These are phyloP conservation scores for Chloroceryle aenea DNA, from an alignment of 2,113 vertebrate species.

Conservation along the genomic window DNA sequence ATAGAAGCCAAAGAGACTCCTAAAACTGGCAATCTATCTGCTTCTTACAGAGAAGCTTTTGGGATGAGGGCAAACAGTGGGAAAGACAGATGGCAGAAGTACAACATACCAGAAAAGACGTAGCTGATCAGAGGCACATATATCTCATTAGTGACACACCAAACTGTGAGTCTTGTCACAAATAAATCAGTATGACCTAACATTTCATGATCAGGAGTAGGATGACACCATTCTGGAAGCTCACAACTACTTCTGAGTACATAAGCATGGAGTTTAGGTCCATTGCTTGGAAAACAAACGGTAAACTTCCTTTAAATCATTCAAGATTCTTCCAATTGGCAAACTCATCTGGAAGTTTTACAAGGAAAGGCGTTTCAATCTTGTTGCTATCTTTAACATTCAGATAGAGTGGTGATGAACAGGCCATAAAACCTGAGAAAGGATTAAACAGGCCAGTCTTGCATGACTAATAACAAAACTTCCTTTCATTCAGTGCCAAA, in stretches of 20 bases:
- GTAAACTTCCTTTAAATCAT: neutral
- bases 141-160: neutral
- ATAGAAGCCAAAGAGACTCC: neutral
- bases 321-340: neutral
- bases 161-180: neutral
- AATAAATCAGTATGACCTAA: neutral
- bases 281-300: neutral
- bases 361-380: neutral
- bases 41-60: neutral
- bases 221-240: neutral
- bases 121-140: neutral
- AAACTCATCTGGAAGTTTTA: neutral
- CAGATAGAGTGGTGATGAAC: neutral
- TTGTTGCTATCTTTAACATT: neutral
- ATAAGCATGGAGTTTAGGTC: accelerated
- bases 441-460: neutral
- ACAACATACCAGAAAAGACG: neutral
- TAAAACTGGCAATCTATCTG: neutral
- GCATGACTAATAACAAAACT: neutral
- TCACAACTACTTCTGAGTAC: neutral
- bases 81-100: neutral
- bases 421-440: neutral
- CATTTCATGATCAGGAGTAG: neutral
- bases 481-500: neutral
- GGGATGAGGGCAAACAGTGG: neutral